Percentiles rank a stretch among this genome's conserved stretches.
Evolutionary conservation across 2,888 invertebrate species (phyloP).

Genomic region (Elegia similella): DNA sequence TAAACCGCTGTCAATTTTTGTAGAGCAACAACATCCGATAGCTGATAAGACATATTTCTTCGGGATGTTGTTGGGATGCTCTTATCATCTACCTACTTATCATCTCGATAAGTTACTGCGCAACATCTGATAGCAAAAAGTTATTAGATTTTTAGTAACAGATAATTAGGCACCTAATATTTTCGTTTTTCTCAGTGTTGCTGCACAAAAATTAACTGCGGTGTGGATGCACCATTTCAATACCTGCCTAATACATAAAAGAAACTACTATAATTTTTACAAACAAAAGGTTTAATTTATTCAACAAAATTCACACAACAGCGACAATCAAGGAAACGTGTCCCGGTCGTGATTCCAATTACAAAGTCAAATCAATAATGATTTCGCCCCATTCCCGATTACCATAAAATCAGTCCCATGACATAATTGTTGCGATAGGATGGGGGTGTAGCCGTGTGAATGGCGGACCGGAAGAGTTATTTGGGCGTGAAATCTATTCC

Average conservation of each 20-base stretch:
- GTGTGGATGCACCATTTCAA: no score
- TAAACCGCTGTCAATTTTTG: no score
- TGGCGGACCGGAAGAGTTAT: conserved; percentile 54
- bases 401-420: conserved; percentile 77
- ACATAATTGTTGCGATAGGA: conserved; percentile 43
- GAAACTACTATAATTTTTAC: neutral
- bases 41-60: no score
- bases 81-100: no score
- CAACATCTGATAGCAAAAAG: no score
- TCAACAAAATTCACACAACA: neutral
- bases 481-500: conserved; percentile 71
- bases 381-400: conserved; percentile 58
- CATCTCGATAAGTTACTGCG: no score
- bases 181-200: no score
- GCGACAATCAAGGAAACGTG: conserved; percentile 3
- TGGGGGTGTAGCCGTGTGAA: conserved; percentile 53
- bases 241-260: neutral
- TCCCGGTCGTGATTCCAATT: conserved; percentile 42
- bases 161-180: no score
- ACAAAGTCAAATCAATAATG: conserved; percentile 56
- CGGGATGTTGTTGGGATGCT: no score
- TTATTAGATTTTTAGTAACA: no score
- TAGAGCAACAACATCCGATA: no score
- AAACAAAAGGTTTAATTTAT: neutral
- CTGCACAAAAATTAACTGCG: no score